Evolutionary conservation across 2,113 vertebrate species (phyloP).

Genomic region (Lethenteron camtschaticum): DNA sequence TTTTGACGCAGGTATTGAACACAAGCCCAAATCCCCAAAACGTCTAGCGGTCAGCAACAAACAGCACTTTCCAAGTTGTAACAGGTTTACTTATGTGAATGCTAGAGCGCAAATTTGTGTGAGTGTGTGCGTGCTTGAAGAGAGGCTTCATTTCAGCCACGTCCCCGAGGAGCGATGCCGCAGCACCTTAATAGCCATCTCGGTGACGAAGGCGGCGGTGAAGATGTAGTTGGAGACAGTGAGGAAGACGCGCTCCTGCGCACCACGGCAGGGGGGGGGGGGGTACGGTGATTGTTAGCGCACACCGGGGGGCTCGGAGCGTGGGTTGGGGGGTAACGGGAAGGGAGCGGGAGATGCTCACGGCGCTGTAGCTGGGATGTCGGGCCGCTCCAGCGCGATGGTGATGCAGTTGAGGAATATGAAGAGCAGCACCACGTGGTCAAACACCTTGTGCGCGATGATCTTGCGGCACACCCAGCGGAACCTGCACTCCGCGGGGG

Average conservation of each 20-base stretch:
- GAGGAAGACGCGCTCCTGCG: slow-evolving; percentile 69
- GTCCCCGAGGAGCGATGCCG: too few relatives aligned
- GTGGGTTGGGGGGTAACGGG: background rate
- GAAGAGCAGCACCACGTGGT: slow-evolving; percentile 78
- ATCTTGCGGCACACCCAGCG: slow-evolving; percentile 72
- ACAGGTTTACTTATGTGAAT: too few relatives aligned
- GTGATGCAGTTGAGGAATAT: slow-evolving; percentile 99
- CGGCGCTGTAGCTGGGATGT: slow-evolving; percentile 79
- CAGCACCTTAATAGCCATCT: slow-evolving; percentile 85
- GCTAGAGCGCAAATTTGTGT: too few relatives aligned
- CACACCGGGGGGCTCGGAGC: background rate
- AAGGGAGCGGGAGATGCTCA: slow-evolving; percentile 21
- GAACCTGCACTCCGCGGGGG: slow-evolving; percentile 34
- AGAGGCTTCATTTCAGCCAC: too few relatives aligned
- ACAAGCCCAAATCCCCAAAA: too few relatives aligned
- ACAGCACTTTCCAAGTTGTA: too few relatives aligned
- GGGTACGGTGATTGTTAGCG: background rate
- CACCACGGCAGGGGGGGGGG: background rate
- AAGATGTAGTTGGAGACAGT: slow-evolving; percentile 92
- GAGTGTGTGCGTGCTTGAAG: too few relatives aligned
- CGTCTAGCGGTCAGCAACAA: too few relatives aligned
- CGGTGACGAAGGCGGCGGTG: slow-evolving; percentile 80
- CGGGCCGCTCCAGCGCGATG: slow-evolving; percentile 82
- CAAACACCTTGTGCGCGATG: slow-evolving; percentile 87
- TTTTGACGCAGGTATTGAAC: too few relatives aligned